Evolutionary conservation across 2,797 vertebrate species (phyloP).

Genomic region (Esox masquinongy): DNA sequence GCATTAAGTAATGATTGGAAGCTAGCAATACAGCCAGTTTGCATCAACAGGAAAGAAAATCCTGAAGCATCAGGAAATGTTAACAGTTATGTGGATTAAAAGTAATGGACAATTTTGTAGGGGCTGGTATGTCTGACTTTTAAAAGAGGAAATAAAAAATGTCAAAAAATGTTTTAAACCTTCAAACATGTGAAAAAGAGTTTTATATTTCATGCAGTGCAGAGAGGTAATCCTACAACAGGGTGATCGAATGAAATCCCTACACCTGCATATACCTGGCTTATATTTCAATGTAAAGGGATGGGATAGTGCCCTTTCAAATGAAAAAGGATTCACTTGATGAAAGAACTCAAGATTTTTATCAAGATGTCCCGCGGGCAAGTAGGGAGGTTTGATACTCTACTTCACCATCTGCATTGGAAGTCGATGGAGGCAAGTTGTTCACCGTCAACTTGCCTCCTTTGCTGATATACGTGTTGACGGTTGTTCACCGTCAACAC

Average conservation of each 20-base stretch:
- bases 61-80: no score
- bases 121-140: no score
- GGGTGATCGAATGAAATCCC: no score
- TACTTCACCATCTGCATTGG: conserved; percentile 32
- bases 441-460: conserved; percentile 28
- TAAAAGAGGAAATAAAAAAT: no score
- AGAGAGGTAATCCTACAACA: no score
- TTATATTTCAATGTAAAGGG: conserved; percentile 7
- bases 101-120: no score
- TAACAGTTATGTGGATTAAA: conserved; percentile 24
- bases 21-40: background rate
- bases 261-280: conserved; percentile 21
- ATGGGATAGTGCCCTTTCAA: background rate
- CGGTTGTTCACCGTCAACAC: conserved; percentile 43
- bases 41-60: no score
- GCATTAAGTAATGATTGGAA: background rate
- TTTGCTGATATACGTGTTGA: conserved; percentile 53
- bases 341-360: conserved; percentile 32
- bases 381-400: conserved; percentile 26
- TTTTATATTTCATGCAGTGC: no score
- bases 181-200: no score
- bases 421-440: conserved; percentile 52
- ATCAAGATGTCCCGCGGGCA: conserved; percentile 13
- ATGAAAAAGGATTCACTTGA: conserved; percentile 17
- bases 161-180: no score